Percentiles rank a stretch among this genome's conserved stretches.
Evolutionary conservation across 2,888 invertebrate genomes (phyloP).

Genomic region (Euplagia quadripunctaria): DNA sequence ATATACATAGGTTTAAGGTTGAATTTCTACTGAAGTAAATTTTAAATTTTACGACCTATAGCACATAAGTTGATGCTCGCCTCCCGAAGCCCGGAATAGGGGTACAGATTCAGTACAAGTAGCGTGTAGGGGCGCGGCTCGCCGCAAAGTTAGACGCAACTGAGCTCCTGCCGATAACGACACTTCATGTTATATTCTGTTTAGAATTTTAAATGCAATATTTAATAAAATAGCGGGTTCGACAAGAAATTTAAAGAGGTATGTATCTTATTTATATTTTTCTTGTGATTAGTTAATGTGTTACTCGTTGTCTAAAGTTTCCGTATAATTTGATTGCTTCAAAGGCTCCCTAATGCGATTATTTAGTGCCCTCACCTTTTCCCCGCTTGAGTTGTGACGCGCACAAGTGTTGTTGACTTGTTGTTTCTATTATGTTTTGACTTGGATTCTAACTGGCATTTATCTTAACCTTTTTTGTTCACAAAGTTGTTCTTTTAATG

Average conservation of each 20-base stretch:
- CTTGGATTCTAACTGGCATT: constrained; percentile 64
- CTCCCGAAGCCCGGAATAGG: constrained; percentile 85
- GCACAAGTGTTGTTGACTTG: constrained; percentile 81
- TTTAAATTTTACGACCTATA: constrained; percentile 57
- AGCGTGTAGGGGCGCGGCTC: constrained; percentile 87
- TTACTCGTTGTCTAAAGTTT: constrained; percentile 51
- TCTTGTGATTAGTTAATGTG: constrained; percentile 27
- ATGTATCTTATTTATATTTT: constrained; percentile 56
- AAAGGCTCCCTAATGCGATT: constrained; percentile 74
- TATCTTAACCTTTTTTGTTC: constrained; percentile 47
- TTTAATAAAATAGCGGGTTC: constrained; percentile 41
- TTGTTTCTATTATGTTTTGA: constrained; percentile 80
- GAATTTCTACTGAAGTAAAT: constrained; percentile 34
- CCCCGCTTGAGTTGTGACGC: constrained; percentile 66
- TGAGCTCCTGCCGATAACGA: constrained; percentile 81
- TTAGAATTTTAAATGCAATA: constrained; percentile 63
- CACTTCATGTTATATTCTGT: constrained; percentile 71
- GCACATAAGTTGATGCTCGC: constrained; percentile 57
- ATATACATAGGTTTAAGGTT: constrained; percentile 38
- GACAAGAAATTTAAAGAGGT: constrained; percentile 57
- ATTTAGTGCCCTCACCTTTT: constrained; percentile 70
- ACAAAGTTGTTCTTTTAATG: constrained; percentile 40
- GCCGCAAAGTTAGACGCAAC: constrained; percentile 87
- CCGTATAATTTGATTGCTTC: constrained; percentile 74
- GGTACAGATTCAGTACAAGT: constrained; percentile 87